Base-by-base conservation (phyloP, 2,113 vertebrate genomes). In the Potamarius usumacintae region DNA sequence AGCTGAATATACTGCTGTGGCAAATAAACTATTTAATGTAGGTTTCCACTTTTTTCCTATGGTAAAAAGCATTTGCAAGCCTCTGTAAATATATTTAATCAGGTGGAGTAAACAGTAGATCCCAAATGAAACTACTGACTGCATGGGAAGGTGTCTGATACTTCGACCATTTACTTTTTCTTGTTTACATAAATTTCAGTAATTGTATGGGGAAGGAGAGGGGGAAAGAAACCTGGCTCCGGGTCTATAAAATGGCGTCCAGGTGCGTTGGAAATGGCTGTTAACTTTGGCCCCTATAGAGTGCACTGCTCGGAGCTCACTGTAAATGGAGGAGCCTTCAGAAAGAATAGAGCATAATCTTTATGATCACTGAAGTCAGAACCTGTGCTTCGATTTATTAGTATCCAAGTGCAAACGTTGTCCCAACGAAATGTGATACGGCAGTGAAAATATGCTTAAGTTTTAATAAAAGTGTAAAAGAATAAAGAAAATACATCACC, bases 401-500 rank as follows among this genome's bases (percentile, higher is more conserved):
- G 7, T 48, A 11, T 71, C 0, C 14, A 17, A 71, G 42, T 18
- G 15, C 15, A 72, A 15, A 17, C 17, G 6, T 7, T 20, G 12
- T 18, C 7, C 1, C 2, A 72, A 72, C 18, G 4, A 72, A 0
- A 9, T 27, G 63, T 67, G 0, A 62, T 62, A 1, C 18, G 18
- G 17, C 17, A 20, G 7, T 6, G 60, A 62, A 62, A 62, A 60
- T 18, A 18, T 17, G 2, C 34, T 42, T 42, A 42, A 42, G 2
- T 42, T 42, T 3, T 42, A 42, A 42, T 42, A 42, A 42, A 42
- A 34, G 34, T 34, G 34, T 34, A 1, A 0, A 34, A 2, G 2
- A 42, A 17, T 17, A 60, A 60, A 18, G 15, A 18, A 62, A 58
- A 58, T 0, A 18, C 0, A 0, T 0, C 0, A 0, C 27, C 34